phyloP scores from a whole-genome alignment of 2,888 invertebrate species.

The Apamea monoglypha region DNA sequence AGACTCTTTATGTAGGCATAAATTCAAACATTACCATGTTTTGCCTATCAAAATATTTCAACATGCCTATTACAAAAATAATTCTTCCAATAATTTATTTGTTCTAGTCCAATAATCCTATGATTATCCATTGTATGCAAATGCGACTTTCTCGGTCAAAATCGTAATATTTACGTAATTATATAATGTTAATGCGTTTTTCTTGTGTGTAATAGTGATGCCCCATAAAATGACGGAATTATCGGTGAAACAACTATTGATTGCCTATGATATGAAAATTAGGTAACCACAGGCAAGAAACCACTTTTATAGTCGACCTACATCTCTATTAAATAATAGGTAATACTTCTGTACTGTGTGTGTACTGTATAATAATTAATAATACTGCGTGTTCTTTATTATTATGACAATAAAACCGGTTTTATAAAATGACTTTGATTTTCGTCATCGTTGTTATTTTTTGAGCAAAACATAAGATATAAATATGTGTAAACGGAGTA shows the following conservation, averaged over 20 bases:
- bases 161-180: conserved; percentile 17
- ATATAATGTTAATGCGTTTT: conserved; percentile 21
- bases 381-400: too few relatives aligned
- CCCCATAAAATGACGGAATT: conserved; percentile 28
- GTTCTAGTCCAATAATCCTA: conserved; percentile 24
- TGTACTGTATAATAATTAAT: too few relatives aligned
- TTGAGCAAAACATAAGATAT: not conserved
- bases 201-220: conserved; percentile 18
- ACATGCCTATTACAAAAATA: not conserved
- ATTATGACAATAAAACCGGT: not conserved
- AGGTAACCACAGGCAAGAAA: conserved; percentile 5
- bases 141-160: conserved; percentile 32
- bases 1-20: not conserved
- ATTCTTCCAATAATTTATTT: conserved; percentile 26
- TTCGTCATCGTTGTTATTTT: not conserved
- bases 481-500: not conserved
- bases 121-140: conserved; percentile 33
- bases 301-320: not conserved
- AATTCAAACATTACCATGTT: not conserved
- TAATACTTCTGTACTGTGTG: too few relatives aligned
- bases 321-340: not conserved
- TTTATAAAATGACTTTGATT: not conserved
- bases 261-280: conserved; percentile 4
- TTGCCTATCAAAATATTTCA: not conserved
- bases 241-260: conserved; percentile 29